Evolutionary conservation across 2,888 invertebrate species (phyloP), one percentile per base, ranked within the genome.

Genomic region (Drosophila cyrtoloma): DNA sequence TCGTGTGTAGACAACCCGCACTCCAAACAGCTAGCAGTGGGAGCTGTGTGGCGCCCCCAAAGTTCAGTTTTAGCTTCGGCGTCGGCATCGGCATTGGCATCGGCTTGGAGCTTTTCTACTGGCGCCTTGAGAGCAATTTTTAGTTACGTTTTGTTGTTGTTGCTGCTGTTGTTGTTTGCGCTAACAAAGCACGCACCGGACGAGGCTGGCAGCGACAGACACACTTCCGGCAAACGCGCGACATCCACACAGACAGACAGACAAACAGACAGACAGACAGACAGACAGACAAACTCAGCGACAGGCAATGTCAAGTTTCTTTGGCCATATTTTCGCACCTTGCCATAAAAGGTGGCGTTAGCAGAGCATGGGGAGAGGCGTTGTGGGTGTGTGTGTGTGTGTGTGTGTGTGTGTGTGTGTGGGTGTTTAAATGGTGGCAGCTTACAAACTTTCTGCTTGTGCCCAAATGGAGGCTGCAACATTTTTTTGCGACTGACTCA

Each of bases 121-220:
- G 84, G 73, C 82, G 86, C 84, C 87, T 86, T 75, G 86, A 89
- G 89, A 86, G 84, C 82, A 78, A 77, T 86, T 89, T 86, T 86
- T 84, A 75, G 53, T 44, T 75, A 58, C 57, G 57, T 57, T 47
- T 47, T 30, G 39, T 30, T 28, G 63, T 19, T 51, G 51, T 57
- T 69, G 26, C 26, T 1, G 26, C 26, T 26, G 72, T 73, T 26
- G 63, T 74, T 80, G 59, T 39, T 81, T 81, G 61, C 67, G 80
- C 76, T 82, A 86, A 86, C 89, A 84, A 86, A 89, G 87, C 89
- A 89, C 86, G 86, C 89, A 86, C 89, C 75, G 84, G 71, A 71
- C 67, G 65, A 66, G 70, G 58, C 47, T 52, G 52, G 44, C 63
- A 62, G 61, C 62, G 61, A 57, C 60, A 26, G 26, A 60, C 64